Evolutionary conservation across 2,888 invertebrate genomes (phyloP).

Genomic region (Parnassius glacialis): DNA sequence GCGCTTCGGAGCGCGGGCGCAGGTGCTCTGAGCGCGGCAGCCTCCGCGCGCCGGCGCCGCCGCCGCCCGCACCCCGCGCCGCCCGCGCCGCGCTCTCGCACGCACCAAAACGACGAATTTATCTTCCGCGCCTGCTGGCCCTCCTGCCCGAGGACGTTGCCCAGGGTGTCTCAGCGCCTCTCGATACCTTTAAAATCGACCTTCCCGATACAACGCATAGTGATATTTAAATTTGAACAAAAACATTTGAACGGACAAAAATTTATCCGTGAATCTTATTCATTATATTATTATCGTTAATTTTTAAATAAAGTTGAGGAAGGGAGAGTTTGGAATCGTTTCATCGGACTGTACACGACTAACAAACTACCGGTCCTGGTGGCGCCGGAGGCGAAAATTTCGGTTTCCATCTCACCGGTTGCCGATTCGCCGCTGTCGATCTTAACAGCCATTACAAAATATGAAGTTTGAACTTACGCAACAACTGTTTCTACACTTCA

Average conservation of each 20-base stretch:
- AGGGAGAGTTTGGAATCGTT: background rate
- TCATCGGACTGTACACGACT: conserved; percentile 1
- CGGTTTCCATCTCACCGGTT: conserved; percentile 31
- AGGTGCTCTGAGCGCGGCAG: conserved; percentile 87
- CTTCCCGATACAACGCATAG: conserved; percentile 22
- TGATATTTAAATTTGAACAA: conserved; percentile 9
- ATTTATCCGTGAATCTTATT: conserved; percentile 3
- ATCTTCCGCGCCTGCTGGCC: conserved; percentile 76
- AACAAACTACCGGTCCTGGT: conserved; percentile 17
- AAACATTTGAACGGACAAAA: background rate
- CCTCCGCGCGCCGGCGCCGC: conserved; percentile 82
- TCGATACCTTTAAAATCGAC: conserved; percentile 14
- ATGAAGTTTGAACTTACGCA: conserved; percentile 35
- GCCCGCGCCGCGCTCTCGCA: conserved; percentile 63
- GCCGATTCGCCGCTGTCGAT: conserved; percentile 26
- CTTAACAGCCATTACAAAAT: conserved; percentile 61
- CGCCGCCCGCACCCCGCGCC: conserved; percentile 75
- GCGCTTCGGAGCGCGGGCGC: conserved; percentile 83
- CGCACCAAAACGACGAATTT: conserved; percentile 79
- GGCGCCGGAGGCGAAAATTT: conserved; percentile 42
- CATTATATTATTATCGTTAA: conserved; percentile 4
- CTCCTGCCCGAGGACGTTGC: conserved; percentile 70
- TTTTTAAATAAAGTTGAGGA: conserved; percentile 13
- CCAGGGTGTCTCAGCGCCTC: conserved; percentile 34
- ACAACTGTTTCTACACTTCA: conserved; percentile 28